Base-by-base conservation (phyloP, 2,113 vertebrate genomes). In the Tupaia tana region DNA sequence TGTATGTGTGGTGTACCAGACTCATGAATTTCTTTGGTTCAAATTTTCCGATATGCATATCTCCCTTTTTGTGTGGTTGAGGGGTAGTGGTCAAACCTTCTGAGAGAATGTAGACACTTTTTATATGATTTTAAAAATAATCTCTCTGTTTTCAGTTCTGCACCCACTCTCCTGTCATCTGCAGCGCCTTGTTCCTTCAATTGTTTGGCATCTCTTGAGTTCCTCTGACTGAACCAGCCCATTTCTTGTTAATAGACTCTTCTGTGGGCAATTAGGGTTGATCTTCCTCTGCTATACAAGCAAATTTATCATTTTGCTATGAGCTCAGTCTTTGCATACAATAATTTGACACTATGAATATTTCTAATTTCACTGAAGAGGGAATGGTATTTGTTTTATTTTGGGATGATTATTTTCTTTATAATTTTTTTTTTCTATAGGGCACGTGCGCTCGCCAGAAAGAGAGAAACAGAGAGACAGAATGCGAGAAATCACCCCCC, bases 381-480 rank as follows among this genome's bases (percentile, higher is more conserved):
- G 43, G 56, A 58, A 1, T 15, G 19, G 0, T 58, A 83, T 67
- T 1, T 75, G 85, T 7, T 11, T 81, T 88, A 4, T n/a, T 58
- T 1, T 70, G 43, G 92, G 75, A 20, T 85, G 84, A 78, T 91
- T 94, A 31, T 96, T 96, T 94, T 43, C 43, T 43, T 43, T 43
- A 43, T 43, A 43, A 43, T 43, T 43, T 43, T 43, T 43, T 43
- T 43, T 43, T 43, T 43, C 43, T 43, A 43, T 43, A 43, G 43
- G 43, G 43, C 43, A 43, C 5, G 43, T 43, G 43, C 43, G 43
- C 43, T 43, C 43, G 5, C 43, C 43, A 43, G 43, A 43, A 43
- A 43, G 43, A 43, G 43, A 43, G 43, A 43, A 43, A 43, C 43
- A 43, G 43, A 43, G 43, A 43, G 43, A 43, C 43, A 43, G 43